Conservation (phyloP, 2,797 vertebrate genomes). For the Atherinosoma microstoma region DNA sequence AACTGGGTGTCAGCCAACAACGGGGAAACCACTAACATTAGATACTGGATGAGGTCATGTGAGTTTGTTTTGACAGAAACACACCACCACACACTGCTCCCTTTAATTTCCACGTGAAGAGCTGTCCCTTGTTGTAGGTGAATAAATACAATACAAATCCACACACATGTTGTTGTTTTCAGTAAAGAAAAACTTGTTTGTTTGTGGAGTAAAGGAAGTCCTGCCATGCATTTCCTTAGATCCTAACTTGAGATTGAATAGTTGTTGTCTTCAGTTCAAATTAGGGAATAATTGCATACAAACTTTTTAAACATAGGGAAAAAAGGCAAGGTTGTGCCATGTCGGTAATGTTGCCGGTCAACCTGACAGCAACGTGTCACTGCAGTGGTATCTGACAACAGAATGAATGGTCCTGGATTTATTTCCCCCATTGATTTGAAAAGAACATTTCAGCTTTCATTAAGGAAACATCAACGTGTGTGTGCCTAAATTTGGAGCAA, state of each 20-base stretch:
- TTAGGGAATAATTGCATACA: too few relatives aligned
- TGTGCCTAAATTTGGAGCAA: not conserved
- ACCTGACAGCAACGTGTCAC: not conserved
- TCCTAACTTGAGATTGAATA: too few relatives aligned
- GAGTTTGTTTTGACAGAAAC: constrained; percentile 30
- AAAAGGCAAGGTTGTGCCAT: too few relatives aligned
- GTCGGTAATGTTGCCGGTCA: too few relatives aligned
- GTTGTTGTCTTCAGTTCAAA: too few relatives aligned
- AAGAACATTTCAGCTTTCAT: too few relatives aligned
- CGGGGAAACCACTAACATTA: constrained; percentile 26
- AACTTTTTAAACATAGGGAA: too few relatives aligned
- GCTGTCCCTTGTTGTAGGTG: constrained; percentile 9
- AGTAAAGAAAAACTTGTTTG: too few relatives aligned
- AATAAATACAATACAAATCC: not conserved
- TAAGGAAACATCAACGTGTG: not conserved
- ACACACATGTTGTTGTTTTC: not conserved
- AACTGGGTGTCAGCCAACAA: not conserved
- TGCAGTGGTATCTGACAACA: not conserved
- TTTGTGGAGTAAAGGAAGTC: too few relatives aligned
- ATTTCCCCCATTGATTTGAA: too few relatives aligned
- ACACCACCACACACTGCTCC: constrained; percentile 13
- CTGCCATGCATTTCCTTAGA: too few relatives aligned
- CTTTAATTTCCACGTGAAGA: constrained; percentile 60
- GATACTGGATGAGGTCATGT: not conserved
- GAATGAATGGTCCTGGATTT: not conserved